A percentile compares a stretch with the other conserved stretches of the same genome.
These are phyloP conservation scores for Ardeotis arabs DNA, from an alignment of 2,113 vertebrate genomes.

Conservation along the genomic window DNA sequence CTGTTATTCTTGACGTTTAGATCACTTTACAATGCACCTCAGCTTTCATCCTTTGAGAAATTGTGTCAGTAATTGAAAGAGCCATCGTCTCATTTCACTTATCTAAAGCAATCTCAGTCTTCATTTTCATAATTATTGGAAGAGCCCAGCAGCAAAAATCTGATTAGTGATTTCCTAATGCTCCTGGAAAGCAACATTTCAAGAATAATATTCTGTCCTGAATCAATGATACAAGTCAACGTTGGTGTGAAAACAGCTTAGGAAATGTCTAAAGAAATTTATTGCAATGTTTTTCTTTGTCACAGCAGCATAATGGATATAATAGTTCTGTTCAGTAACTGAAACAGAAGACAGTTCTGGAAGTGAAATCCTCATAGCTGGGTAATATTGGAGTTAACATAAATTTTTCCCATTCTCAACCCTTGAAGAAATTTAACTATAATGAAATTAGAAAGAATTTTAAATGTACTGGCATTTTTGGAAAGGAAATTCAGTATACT, in stretches of 20 bases:
- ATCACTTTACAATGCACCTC: not conserved
- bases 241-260: not conserved
- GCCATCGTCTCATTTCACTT: conserved; percentile 48
- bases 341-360: not conserved
- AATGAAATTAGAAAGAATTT: not conserved
- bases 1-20: not conserved
- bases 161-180: conserved; percentile 46
- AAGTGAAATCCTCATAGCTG: not conserved
- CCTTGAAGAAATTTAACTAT: not conserved
- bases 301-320: not conserved
- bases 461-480: not conserved
- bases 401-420: not conserved
- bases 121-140: conserved; percentile 58
- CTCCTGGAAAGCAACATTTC: conserved; percentile 24
- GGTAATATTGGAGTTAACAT: not conserved
- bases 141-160: conserved; percentile 52
- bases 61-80: conserved; percentile 61
- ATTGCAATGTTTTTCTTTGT: not conserved
- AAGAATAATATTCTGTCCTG: conserved; percentile 14
- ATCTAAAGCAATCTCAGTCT: conserved; percentile 64
- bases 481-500: not conserved
- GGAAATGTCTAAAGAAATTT: not conserved
- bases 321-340: not conserved
- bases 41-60: conserved; percentile 45
- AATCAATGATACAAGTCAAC: conserved; percentile 20